Conservation (phyloP, 2,888 invertebrate species). For the Drosophila limbata region DNA sequence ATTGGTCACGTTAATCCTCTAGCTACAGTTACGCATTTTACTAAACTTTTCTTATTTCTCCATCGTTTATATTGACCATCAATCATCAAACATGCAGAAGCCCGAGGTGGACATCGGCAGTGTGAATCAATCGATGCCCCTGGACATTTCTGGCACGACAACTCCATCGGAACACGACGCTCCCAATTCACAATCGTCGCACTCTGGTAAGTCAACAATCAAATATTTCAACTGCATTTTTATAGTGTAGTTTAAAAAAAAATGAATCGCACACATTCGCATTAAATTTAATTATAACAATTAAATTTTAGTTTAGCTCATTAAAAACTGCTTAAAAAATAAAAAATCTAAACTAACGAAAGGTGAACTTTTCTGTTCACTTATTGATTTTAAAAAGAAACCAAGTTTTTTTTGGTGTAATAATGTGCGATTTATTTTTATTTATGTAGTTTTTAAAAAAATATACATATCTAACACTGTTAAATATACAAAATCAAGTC, state of each 20-base stretch:
- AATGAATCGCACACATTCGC: constrained; percentile 31
- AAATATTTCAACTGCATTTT: constrained; percentile 5
- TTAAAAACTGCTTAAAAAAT: background rate
- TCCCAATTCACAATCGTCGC: constrained; percentile 85
- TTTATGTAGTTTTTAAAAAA: constrained; percentile 11
- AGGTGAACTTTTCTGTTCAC: background rate
- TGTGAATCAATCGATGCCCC: constrained; percentile 85
- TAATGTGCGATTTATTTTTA: constrained; percentile 40
- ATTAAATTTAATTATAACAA: background rate
- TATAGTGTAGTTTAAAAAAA: constrained; percentile 19
- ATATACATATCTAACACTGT: constrained; percentile 31
- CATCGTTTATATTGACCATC: constrained; percentile 20
- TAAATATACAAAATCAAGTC: constrained; percentile 38
- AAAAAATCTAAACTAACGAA: too few relatives aligned
- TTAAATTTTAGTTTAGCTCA: too few relatives aligned
- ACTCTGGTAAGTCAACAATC: constrained; percentile 82
- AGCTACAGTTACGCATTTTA: constrained; percentile 41
- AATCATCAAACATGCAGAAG: constrained; percentile 75
- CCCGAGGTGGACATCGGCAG: constrained; percentile 85
- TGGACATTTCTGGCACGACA: constrained; percentile 85
- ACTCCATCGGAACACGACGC: constrained; percentile 85
- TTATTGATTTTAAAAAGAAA: background rate
- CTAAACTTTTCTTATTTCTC: constrained; percentile 35
- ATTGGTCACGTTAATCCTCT: constrained; percentile 73
- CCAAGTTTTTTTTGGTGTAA: background rate